Evolutionary conservation across 2,797 vertebrate genomes (phyloP), one percentile per base, ranked within the genome.

Genomic region (Pristis pectinata): DNA sequence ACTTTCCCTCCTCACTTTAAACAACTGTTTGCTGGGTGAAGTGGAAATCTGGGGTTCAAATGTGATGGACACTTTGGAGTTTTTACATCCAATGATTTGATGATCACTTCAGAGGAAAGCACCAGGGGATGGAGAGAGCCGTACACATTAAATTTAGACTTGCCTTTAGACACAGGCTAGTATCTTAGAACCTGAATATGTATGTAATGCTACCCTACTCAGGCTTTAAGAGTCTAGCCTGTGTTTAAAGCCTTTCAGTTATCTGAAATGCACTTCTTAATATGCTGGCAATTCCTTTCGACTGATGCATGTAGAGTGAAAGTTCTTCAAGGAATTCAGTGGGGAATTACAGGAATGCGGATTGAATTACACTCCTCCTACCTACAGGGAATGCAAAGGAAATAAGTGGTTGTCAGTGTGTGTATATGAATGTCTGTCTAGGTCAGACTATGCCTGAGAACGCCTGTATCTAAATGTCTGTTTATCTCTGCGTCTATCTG

Each of bases 311-410:
- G 83, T 34, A n/a, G 30, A 67, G 87, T 91, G 87, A 91, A 91
- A 91, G 61, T 59, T 91, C 61, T 91, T 67, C 61, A 41, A 1
- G 8, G 87, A 37, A 67, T n/a, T 91, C 87, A 41, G 37, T 91
- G 87, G 87, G 87, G 87, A 91, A 67, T 91, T 41, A 91, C 37
- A 91, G 61, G 87, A 91, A 91, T 91, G 87, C 91, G 87, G n/a
- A 91, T 91, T 64, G 61, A 91, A 67, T 91, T 91, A 67, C 87
- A 91, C 44, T 67, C 19, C 61, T 41, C 19, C 61, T 19, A 91
- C 53, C 53, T 56, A 17, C 9, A 6, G 30, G 53, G 24, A 59
- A 56, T 30, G 53, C 61, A 91, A 91, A 67, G 59, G 19, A 91
- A 41, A 61, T 91, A 61, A 24, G 19, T 67, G 7, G 61, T 19